Evolutionary conservation across 1,140 invertebrate genomes (phyloP).

Genomic region (Parasteatoda tepidariorum): DNA sequence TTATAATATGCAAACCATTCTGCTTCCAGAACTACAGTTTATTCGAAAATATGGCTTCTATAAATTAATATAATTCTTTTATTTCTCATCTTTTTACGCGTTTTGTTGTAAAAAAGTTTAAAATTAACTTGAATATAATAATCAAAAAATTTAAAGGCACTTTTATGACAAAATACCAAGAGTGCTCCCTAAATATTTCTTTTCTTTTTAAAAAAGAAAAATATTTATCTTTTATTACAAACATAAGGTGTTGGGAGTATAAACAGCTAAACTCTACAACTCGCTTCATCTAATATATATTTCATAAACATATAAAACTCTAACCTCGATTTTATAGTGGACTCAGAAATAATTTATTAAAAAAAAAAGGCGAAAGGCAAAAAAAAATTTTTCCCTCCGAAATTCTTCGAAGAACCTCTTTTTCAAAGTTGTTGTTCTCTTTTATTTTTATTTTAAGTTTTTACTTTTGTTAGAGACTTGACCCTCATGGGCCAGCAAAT

Average conservation of each 20-base stretch:
- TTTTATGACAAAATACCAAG: background rate
- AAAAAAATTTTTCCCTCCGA: constrained; percentile 21
- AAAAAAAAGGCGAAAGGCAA: background rate
- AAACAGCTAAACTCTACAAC: constrained; percentile 12
- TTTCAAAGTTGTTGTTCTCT: background rate
- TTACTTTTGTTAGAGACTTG: constrained; percentile 5
- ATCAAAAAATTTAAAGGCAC: no score
- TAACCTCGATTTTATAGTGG: constrained; percentile 23
- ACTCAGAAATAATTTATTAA: constrained; percentile 50
- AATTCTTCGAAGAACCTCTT: constrained; percentile 10
- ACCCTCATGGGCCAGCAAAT: constrained; percentile 33
- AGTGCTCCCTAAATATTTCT: background rate
- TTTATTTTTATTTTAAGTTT: constrained; percentile 1
- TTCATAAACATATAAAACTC: constrained; percentile 30
- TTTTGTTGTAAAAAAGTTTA: no score
- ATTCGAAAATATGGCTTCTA: no score
- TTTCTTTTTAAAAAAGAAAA: no score
- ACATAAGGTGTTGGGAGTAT: background rate
- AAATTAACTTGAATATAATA: background rate
- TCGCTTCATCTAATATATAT: constrained; percentile 10
- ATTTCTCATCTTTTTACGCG: no score
- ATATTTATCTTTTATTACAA: background rate
- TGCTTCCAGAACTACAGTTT: no score
- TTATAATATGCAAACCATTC: no score
- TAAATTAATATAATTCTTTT: no score